A percentile compares a stretch with the other conserved stretches of the same genome.
phyloP scores from a whole-genome alignment of 2,113 vertebrate genomes.

The Tautogolabrus adspersus region DNA sequence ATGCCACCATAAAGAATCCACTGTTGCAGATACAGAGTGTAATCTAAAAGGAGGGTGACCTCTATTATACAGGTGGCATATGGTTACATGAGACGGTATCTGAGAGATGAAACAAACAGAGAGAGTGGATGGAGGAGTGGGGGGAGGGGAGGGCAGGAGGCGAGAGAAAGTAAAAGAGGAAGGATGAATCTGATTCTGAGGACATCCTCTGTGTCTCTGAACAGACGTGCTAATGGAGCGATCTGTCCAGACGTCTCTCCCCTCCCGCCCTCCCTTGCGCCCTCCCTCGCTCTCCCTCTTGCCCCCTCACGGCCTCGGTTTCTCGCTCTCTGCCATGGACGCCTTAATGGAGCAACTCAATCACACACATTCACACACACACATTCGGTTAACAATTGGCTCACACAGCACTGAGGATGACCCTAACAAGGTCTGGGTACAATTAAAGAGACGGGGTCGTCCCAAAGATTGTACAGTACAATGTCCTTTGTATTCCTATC shows the following conservation, averaged over 20 bases:
- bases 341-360: constrained; percentile 45
- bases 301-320: constrained; percentile 2
- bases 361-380: constrained; percentile 12
- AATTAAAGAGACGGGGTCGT: constrained; percentile 51
- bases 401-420: constrained; percentile 52
- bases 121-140: background rate
- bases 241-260: constrained; percentile 44
- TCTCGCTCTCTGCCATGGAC: constrained; percentile 13
- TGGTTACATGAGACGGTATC: constrained; percentile 71
- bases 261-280: background rate
- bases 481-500: constrained; percentile 36
- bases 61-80: constrained; percentile 69
- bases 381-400: constrained; percentile 27
- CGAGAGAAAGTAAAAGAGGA: constrained; percentile 18
- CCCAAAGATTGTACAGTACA: constrained; percentile 17
- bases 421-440: constrained; percentile 49
- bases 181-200: constrained; percentile 52
- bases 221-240: constrained; percentile 58
- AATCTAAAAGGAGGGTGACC: constrained; percentile 69
- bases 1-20: constrained; percentile 7
- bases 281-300: constrained; percentile 1
- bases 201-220: constrained; percentile 54
- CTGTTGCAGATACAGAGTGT: constrained; percentile 39
- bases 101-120: constrained; percentile 43
- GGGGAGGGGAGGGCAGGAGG: background rate